Percentiles rank a stretch among this genome's conserved stretches.
Evolutionary conservation across 2,797 vertebrate genomes (phyloP).

Genomic region (Melanotaenia maccullochi): DNA sequence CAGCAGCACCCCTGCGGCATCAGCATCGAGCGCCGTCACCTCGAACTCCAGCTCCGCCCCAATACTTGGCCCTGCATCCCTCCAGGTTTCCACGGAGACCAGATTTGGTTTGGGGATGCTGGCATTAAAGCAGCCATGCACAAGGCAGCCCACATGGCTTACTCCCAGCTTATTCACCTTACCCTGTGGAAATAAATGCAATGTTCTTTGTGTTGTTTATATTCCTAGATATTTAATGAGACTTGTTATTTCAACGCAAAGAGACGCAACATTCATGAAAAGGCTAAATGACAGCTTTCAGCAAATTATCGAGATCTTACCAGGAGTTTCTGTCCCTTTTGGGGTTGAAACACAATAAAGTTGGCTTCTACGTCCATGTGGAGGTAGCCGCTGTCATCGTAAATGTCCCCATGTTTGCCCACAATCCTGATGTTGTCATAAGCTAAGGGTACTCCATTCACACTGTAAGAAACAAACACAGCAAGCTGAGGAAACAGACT

Average conservation of each 20-base stretch:
- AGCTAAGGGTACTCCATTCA: conserved; percentile 92
- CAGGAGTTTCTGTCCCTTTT: conserved; percentile 87
- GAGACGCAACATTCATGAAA: not conserved
- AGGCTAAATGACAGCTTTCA: not conserved
- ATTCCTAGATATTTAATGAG: not conserved
- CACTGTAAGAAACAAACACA: conserved; percentile 70
- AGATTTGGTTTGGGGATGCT: conserved; percentile 90
- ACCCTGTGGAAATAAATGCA: conserved; percentile 78
- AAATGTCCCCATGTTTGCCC: conserved; percentile 88
- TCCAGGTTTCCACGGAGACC: conserved; percentile 86
- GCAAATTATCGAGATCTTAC: conserved; percentile 72
- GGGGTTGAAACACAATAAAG: conserved; percentile 91
- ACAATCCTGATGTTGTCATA: conserved; percentile 90
- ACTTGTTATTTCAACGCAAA: not conserved
- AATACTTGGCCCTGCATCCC: conserved; percentile 83
- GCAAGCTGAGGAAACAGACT: not conserved
- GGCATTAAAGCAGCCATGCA: conserved; percentile 96
- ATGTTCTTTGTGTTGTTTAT: not conserved
- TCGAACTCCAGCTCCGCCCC: conserved; percentile 90
- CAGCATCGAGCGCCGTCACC: conserved; percentile 90
- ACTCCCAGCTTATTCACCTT: conserved; percentile 92
- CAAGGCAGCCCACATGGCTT: conserved; percentile 92
- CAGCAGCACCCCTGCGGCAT: conserved; percentile 90
- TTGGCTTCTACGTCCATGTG: conserved; percentile 92
- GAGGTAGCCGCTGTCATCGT: conserved; percentile 92